Evolutionary conservation across 2,888 invertebrate genomes (phyloP), one percentile per base, ranked within the genome.

Genomic region (Allygus modestus): DNA sequence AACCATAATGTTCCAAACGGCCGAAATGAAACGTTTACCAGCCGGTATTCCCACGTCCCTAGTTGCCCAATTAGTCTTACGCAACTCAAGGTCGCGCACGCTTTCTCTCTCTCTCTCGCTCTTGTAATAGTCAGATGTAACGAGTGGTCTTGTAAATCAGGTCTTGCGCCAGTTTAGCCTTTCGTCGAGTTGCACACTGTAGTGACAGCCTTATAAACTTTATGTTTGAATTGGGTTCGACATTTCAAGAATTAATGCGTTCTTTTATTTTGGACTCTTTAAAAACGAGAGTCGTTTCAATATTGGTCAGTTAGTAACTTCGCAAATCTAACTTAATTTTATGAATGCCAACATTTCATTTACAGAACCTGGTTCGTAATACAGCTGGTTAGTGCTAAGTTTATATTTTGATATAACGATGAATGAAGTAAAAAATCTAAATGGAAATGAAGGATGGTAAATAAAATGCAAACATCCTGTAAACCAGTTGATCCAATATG

Each of bases 21-120:
- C 54, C 1, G 23, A 54, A 51, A 51, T 9, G 51, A 9, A 23
- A 20, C 31, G 65, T 31, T 31, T 17, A 15, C 28, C 58, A 28
- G 65, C 17, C 65, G 31, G 65, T 15, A 31, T 65, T 65, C 65
- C 65, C 65, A 65, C 65, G 65, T 23, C 20, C 23, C 58, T 58
- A 9, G 58, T 58, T 65, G 65, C 31, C 15, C 65, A 65, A 65
- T 65, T 65, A 65, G 7, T 31, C 65, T 65, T 28, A 65, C 65
- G 65, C 65, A 65, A 65, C 28, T 65, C 65, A 65, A 65, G 65
- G 65, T 65, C 65, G 23, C 20, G 65, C 65, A 17, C 20, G 26
- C 65, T 28, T 20, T 65, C 31, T 65, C 65, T 65, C 65, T 58
- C n/a, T n/a, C 58, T 23, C 58, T 58, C 20, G n/a, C 51, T 51